phyloP scores from a whole-genome alignment of 2,797 vertebrate genomes.

The Pogoniulus pusillus region DNA sequence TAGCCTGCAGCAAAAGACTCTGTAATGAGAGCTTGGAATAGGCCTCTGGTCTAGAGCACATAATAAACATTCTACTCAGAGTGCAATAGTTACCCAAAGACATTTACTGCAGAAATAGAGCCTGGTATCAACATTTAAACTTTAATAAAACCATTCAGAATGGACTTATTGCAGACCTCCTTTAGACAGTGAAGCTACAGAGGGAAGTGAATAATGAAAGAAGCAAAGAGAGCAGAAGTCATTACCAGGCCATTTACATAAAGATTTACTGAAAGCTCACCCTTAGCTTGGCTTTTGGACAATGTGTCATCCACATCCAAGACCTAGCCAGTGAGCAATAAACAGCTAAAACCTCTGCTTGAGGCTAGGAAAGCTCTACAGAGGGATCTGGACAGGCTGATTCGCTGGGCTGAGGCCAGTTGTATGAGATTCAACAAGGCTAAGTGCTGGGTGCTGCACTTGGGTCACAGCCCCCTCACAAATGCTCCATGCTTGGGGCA shows the following conservation, averaged over 20 bases:
- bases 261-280: background rate
- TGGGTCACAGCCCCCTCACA: too few species aligned
- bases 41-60: background rate
- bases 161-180: background rate
- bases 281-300: background rate
- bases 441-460: too few species aligned
- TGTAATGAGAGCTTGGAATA: conserved; percentile 11
- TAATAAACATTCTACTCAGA: conserved; percentile 22
- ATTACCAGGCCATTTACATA: background rate
- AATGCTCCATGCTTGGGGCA: too few species aligned
- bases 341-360: background rate
- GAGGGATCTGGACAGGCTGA: too few species aligned
- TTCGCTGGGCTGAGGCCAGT: too few species aligned
- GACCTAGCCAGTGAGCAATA: background rate
- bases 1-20: conserved; percentile 44
- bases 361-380: too few species aligned
- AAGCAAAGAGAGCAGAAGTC: background rate
- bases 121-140: conserved; percentile 43
- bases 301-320: background rate
- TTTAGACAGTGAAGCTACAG: background rate
- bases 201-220: background rate
- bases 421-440: too few species aligned
- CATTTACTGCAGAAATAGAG: conserved; percentile 34
- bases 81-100: background rate
- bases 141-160: conserved; percentile 41